A percentile compares a stretch with the other conserved stretches of the same genome.
These are phyloP conservation scores for Holothuria leucospilota DNA, from an alignment of 53 echinoderm and acorn worm genomes.

Conservation along the genomic window DNA sequence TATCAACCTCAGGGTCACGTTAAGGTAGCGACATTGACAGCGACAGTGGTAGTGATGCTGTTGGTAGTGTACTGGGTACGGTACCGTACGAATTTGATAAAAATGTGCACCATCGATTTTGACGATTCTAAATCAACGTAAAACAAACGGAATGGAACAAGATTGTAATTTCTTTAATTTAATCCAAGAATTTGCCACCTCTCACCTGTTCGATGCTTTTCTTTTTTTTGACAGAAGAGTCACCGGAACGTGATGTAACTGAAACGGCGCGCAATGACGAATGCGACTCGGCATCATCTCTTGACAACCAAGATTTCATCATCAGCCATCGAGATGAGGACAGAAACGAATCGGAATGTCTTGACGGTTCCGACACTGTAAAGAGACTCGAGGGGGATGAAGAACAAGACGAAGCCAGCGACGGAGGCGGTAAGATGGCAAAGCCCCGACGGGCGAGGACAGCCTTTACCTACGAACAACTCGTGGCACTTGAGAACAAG, in stretches of 20 bases:
- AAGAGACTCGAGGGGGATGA: no score
- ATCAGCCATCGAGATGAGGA: neutral
- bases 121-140: no score
- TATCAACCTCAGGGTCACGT: no score
- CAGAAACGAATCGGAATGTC: constrained; percentile 1
- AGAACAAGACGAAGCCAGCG: constrained; percentile 42
- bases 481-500: constrained; percentile 95
- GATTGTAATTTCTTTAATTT: no score
- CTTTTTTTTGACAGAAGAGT: constrained; percentile 5
- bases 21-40: no score
- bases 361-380: neutral
- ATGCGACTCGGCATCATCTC: constrained; percentile 7
- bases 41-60: no score
- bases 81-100: no score
- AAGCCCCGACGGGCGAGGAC: constrained; percentile 96
- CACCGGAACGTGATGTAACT: neutral
- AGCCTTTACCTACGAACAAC: constrained; percentile 98
- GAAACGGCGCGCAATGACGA: neutral
- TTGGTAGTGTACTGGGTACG: no score
- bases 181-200: no score
- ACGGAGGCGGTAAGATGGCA: constrained; percentile 79
- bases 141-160: no score
- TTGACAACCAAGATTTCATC: neutral
- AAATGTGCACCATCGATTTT: no score
- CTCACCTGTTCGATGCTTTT: neutral